Percentiles rank a stretch among this genome's conserved stretches.
phyloP scores from a whole-genome alignment of 23 tunicate genomes.

The Trididemnum clinides region DNA sequence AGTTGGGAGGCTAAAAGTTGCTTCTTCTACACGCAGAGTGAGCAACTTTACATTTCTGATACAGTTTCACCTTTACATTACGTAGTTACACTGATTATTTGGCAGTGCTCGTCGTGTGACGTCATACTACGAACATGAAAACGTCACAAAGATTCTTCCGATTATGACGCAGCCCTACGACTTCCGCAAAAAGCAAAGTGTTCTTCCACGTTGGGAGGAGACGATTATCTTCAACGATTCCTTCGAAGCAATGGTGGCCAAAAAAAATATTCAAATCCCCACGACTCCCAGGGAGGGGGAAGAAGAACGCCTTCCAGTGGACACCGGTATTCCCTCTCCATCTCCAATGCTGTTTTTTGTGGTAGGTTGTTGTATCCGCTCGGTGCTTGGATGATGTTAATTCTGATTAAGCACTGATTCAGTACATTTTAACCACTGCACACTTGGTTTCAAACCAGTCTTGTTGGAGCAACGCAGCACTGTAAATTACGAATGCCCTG shows the following conservation, averaged over 20 bases:
- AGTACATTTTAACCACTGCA: too few species aligned
- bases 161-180: constrained; percentile 92
- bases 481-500: too few species aligned
- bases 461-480: too few species aligned
- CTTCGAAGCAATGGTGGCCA: constrained; percentile 38
- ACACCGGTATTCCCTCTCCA: constrained; percentile 23
- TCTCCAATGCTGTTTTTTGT: constrained; percentile 87
- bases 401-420: neutral
- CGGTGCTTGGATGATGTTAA: too few species aligned
- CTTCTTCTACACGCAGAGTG: too few species aligned
- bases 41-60: too few species aligned
- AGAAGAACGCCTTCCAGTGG: constrained; percentile 27
- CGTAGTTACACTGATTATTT: too few species aligned
- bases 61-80: too few species aligned
- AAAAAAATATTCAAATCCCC: neutral
- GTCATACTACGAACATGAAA: constrained; percentile 79
- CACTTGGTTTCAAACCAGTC: too few species aligned
- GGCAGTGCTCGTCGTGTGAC: constrained; percentile 86
- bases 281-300: neutral
- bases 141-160: constrained; percentile 63
- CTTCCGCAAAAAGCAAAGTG: constrained; percentile 72
- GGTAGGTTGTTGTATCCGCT: constrained; percentile 68
- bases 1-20: too few species aligned
- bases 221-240: constrained; percentile 79
- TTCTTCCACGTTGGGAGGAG: constrained; percentile 93